Conservation (phyloP, 2,797 vertebrate species). For the Scolopax rusticola region DNA sequence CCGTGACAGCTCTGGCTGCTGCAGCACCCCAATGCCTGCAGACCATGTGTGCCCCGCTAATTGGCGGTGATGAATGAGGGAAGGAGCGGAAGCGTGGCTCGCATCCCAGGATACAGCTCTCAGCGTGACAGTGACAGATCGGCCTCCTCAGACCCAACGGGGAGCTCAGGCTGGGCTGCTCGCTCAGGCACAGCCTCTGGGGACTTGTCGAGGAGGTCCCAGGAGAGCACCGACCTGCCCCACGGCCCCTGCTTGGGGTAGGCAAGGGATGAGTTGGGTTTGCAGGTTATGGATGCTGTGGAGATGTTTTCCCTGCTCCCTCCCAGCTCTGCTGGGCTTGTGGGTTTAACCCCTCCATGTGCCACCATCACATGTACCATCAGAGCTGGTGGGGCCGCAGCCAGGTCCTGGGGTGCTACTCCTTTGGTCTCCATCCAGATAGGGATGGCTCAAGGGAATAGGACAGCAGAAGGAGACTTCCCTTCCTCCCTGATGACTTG, state of each 20-base stretch:
- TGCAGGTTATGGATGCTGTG: not conserved
- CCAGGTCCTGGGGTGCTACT: not conserved
- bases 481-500: not conserved
- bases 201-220: not conserved
- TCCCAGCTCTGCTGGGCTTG: not conserved
- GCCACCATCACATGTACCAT: rapidly evolving
- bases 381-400: not conserved
- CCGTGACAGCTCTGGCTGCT: not conserved
- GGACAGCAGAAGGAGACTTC: not conserved
- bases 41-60: not conserved
- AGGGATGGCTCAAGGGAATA: not conserved
- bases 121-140: rapidly evolving
- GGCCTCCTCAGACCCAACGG: rapidly evolving
- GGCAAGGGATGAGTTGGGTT: rapidly evolving
- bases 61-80: not conserved
- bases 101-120: not conserved
- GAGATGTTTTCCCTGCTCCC: not conserved
- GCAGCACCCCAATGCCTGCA: not conserved
- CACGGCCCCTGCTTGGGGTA: rapidly evolving
- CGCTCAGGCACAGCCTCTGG: not conserved
- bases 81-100: rapidly evolving
- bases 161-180: not conserved
- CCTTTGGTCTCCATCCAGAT: not conserved
- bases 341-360: not conserved
- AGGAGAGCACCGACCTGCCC: not conserved